Percentiles rank a stretch among this genome's conserved stretches.
Conservation (phyloP, 2,797 vertebrate genomes). For the Microctenopoma lineatum region DNA sequence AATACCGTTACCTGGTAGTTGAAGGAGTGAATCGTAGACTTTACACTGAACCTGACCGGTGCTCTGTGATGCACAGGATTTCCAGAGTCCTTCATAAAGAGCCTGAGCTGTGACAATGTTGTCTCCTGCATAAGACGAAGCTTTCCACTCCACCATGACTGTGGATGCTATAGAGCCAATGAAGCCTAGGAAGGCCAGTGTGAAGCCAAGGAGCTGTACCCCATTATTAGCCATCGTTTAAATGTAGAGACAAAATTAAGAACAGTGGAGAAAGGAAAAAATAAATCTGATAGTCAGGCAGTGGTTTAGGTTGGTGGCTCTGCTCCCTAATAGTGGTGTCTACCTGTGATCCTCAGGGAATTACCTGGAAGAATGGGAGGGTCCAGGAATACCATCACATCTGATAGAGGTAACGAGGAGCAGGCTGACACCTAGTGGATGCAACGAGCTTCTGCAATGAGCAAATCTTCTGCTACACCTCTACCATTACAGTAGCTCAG, state of each 20-base stretch:
- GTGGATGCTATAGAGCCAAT: conserved; percentile 89
- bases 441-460: conserved; percentile 5
- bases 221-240: conserved; percentile 89
- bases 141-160: conserved; percentile 94
- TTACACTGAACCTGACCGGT: conserved; percentile 97
- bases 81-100: conserved; percentile 95
- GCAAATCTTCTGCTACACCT: neutral
- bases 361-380: conserved; percentile 52
- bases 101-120: conserved; percentile 96
- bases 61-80: conserved; percentile 90
- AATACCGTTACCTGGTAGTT: conserved; percentile 81
- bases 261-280: neutral
- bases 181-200: conserved; percentile 89
- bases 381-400: conserved; percentile 33
- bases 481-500: no score
- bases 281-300: neutral
- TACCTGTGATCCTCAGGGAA: conserved; percentile 55
- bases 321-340: conserved; percentile 8
- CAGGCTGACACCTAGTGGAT: conserved; percentile 56
- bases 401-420: neutral
- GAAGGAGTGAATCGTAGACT: conserved; percentile 91
- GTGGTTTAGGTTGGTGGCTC: conserved; percentile 3
- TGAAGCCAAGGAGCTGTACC: conserved; percentile 91
- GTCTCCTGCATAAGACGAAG: conserved; percentile 91
- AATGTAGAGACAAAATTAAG: neutral